Evolutionary conservation across 2,113 vertebrate genomes (phyloP).

Genomic region (Lycocorax pyrrhopterus): DNA sequence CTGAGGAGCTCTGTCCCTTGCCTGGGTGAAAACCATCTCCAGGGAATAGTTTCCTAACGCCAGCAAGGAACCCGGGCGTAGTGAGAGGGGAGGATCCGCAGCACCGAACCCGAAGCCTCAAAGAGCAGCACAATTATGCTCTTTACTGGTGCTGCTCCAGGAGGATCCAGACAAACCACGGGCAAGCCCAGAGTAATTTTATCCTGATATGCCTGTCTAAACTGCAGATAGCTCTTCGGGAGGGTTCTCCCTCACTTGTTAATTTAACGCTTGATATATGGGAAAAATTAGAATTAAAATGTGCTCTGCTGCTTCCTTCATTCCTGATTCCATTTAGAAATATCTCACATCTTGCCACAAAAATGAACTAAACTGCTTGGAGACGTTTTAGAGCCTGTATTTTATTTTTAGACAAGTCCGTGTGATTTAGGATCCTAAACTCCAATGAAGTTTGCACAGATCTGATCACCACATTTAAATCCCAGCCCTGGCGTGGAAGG

Average conservation of each 20-base stretch:
- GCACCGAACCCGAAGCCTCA: not conserved
- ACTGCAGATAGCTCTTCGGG: conserved; percentile 3
- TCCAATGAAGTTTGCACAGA: not conserved
- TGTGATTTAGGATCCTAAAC: not conserved
- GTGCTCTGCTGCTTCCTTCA: not conserved
- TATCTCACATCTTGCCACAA: not conserved
- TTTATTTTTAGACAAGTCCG: not conserved
- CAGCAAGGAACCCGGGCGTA: not conserved
- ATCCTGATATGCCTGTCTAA: conserved; percentile 54
- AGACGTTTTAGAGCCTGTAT: not conserved
- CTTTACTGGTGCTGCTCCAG: conserved; percentile 35
- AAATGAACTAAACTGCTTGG: not conserved
- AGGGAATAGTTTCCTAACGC: not conserved
- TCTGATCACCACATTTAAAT: not conserved
- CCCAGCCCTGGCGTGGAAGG: accelerated
- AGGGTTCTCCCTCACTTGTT: not conserved
- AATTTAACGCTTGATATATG: conserved; percentile 60
- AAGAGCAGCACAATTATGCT: conserved; percentile 6
- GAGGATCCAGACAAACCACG: not conserved
- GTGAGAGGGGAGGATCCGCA: not conserved
- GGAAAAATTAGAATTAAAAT: conserved; percentile 56
- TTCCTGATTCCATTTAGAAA: conserved; percentile 4
- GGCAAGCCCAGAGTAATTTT: conserved; percentile 16
- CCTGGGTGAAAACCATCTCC: not conserved
- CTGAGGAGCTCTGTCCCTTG: not conserved